Base-by-base conservation (phyloP, 2,113 vertebrate genomes). In the Pycnonotus jocosus region DNA sequence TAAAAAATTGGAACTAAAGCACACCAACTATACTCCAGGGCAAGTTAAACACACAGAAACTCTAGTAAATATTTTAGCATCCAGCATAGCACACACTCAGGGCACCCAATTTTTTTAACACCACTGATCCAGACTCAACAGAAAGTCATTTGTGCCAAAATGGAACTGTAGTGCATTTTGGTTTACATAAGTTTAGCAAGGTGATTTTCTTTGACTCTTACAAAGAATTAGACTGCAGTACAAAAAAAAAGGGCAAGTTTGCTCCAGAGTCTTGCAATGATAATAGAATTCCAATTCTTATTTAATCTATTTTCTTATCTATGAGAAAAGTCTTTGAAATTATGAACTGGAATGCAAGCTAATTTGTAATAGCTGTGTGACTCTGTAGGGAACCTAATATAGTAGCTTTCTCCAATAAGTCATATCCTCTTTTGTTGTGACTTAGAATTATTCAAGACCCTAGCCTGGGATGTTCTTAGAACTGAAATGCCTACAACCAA, bases 1-100 rank as follows among this genome's bases (percentile, higher is more conserved):
- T 97, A 98, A 97, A 97, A 97, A 91, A 69, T 97, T 98, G 98
- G 97, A 97, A 88, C 82, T 86, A 86, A 90, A 83, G 64, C n/a
- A 74, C 91, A 91, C 44, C 78, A 97, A 58, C 56, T 95, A 93
- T 92, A 95, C 95, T 84, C 92, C 51, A 90, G 96, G 94, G 96
- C 86, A 97, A 95, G 50, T 96, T 65, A 96, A 97, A 96, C 81
- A 96, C 88, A 95, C 87, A 88, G 86, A 96, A 76, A 47, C 80
- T 47, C 72, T 82, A 93, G 70, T 80, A 93, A 93, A 91, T 97
- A 95, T 94, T 96, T 97, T 88, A 94, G 71, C 94, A 82, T 47
- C 40, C 83, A 81, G 78, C 24, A 76, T 82, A 88, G 28, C 64
- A 17, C 44, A 74, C 65, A 73, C 27, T 69, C 54, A 92, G 58